Base-by-base conservation (phyloP, 2,113 vertebrate species). In the Apteryx mantelli region DNA sequence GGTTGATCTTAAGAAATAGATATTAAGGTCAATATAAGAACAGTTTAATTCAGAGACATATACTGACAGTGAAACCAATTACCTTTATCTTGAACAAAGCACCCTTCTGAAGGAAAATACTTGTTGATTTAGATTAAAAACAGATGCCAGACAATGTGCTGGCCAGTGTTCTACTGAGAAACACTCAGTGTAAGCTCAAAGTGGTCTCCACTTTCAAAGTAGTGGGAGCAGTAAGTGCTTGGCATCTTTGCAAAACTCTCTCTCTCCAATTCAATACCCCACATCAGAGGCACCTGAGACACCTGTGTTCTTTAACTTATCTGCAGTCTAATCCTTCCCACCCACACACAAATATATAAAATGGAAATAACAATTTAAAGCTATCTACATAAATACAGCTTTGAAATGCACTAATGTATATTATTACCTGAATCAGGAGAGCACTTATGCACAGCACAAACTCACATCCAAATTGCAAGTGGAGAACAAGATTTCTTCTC, bases 321-420 rank as follows among this genome's bases (percentile, higher is more conserved):
- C 87, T 88, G 55, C 64, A 81, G 68, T 42, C 64, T 88, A 70
- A 94, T 89, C 46, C 71, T 91, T 24, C 56, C 78, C 81, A 44
- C 91, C 84, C 46, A 89, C 93, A 50, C 53, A 87, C 3, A 36
- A 53, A 40, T n/a, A 15, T 34, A 63, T 44, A 71, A 91, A 53
- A 88, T 96, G 82, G 94, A 96, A 97, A 93, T 95, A 96, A 88
- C 84, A 82, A 93, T 88, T 93, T 55, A 86, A 91, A 88, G 25
- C 68, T 26, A 56, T 77, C 63, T 86, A 56, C 85, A 86, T 94
- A 89, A 93, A 88, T 60, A 38, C 75, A 83, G 68, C 28, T 91
- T 74, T 82, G 75, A 77, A 94, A 93, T 22, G 78, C 24, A 34
- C 28, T 74, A 5, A 40, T 56, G 60, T 40, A 18, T 60, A 55